A percentile compares a stretch with the other conserved stretches of the same genome.
phyloP scores from a whole-genome alignment of 2,888 invertebrate species.

The Cephus nigrinus region DNA sequence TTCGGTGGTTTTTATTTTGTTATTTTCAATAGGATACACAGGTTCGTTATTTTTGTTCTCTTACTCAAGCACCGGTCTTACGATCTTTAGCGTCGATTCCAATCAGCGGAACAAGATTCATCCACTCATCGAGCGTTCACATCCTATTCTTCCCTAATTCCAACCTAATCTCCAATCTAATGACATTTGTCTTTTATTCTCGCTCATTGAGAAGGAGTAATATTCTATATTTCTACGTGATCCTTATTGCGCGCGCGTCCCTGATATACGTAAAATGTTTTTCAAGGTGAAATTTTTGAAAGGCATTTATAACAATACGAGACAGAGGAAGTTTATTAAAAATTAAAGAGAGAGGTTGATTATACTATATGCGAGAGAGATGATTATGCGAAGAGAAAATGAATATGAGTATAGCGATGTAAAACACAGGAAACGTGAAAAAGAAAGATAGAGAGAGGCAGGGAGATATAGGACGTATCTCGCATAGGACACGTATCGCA shows the following conservation, averaged over 20 bases:
- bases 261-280: conserved; percentile 40
- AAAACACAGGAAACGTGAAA: conserved; percentile 4
- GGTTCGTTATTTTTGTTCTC: neutral
- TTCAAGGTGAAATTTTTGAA: conserved; percentile 18
- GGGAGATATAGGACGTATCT: conserved; percentile 3
- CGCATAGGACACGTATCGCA: conserved; percentile 11
- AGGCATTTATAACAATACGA: conserved; percentile 20
- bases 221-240: conserved; percentile 40
- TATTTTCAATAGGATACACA: neutral
- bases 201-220: conserved; percentile 23
- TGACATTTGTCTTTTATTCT: conserved; percentile 15
- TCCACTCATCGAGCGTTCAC: conserved; percentile 20
- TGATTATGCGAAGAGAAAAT: neutral
- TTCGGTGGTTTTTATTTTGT: conserved; percentile 22
- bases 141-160: conserved; percentile 16
- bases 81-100: neutral
- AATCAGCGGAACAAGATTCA: conserved; percentile 10
- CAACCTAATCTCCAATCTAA: conserved; percentile 15
- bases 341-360: conserved; percentile 19
- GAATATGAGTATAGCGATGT: neutral
- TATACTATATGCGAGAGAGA: neutral
- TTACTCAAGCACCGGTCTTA: neutral
- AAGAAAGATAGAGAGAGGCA: conserved; percentile 7
- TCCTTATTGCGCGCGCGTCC: conserved; percentile 35
- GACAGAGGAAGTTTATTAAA: conserved; percentile 19